These are phyloP conservation scores for Eupithecia subumbrata DNA, from an alignment of 2,888 invertebrate species.

Conservation along the genomic window DNA sequence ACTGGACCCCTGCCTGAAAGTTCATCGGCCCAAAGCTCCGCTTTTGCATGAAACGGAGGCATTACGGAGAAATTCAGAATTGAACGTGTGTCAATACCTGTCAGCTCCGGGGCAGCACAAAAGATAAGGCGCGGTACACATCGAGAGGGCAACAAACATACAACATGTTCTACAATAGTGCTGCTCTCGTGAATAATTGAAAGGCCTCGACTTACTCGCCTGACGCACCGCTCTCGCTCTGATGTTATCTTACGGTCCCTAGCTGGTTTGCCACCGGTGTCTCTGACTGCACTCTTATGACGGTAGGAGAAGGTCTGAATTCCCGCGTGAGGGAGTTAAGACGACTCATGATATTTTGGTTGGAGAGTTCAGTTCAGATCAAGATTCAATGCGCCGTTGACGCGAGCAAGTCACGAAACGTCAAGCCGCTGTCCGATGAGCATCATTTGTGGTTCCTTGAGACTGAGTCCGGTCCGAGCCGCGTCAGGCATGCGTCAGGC, in stretches of 20 bases:
- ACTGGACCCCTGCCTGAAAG: constrained; percentile 20
- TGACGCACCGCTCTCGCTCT: constrained; percentile 58
- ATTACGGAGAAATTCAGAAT: constrained; percentile 38
- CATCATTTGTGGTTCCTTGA: constrained; percentile 37
- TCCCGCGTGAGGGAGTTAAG: constrained; percentile 35
- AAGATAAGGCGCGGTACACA: constrained; percentile 51
- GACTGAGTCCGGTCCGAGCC: constrained; percentile 29
- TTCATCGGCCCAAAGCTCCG: constrained; percentile 37
- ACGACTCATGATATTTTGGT: constrained; percentile 44
- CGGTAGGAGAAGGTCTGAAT: constrained; percentile 44
- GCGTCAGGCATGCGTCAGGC: constrained; percentile 34
- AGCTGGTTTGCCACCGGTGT: constrained; percentile 39
- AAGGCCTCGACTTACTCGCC: constrained; percentile 57
- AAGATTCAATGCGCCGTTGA: constrained; percentile 70
- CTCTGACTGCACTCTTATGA: constrained; percentile 27
- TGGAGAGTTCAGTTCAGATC: constrained; percentile 53
- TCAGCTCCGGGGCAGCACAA: constrained; percentile 48
- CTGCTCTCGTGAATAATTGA: constrained; percentile 72
- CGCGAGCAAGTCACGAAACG: constrained; percentile 69
- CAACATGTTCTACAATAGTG: constrained; percentile 59
- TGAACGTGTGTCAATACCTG: constrained; percentile 50
- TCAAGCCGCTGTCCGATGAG: constrained; percentile 51
- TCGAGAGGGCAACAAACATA: constrained; percentile 53
- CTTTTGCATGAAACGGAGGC: constrained; percentile 39
- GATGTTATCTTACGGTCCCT: constrained; percentile 58